Evolutionary conservation across 2,113 vertebrate species (phyloP), one percentile per base, ranked within the genome.

Genomic region (Lucifuga dentata): DNA sequence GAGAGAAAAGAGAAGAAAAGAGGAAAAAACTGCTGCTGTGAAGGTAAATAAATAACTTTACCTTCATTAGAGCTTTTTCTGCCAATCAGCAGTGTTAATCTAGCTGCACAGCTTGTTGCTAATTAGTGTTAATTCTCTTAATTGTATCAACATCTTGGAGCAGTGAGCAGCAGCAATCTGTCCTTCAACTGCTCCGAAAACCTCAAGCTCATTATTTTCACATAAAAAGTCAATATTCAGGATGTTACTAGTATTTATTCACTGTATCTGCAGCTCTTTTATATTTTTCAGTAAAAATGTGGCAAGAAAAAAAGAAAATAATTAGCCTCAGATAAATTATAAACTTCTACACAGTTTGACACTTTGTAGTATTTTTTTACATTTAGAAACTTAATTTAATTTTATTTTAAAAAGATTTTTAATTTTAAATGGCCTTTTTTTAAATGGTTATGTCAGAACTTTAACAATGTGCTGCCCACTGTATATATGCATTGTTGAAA

Each of bases 61-160:
- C 35, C 20, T 36, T 19, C 3, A 35, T 17, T 33, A 40, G 1
- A 40, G 43, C 24, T 9, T 11, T 9, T 8, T 15, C 38, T 41
- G 32, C 13, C 16, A 15, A 17, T 3, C 29, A 43, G n/a, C 4
- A 36, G 32, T 12, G 13, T 32, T 39, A 23, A 67, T 58, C 20
- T 21, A 17, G 40, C 17, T n/a, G 44, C 50, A 63, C 53, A 67
- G 15, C 53, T 71, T 49, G 45, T 8, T 19, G 46, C 44, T 53
- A 74, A 74, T 74, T 71, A 59, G 49, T 13, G 33, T 57, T 53
- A 44, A 62, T 62, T 40, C 10, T 49, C 33, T 38, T 52, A 24
- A 77, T 4, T 49, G 55, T 56, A 41, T 17, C 2, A 10, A 23
- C 24, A 23, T 39, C 33, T 48, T 36, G 55, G 46, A n/a, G 39